A percentile compares a stretch with the other conserved stretches of the same genome.
These are phyloP conservation scores for Melipona beecheii DNA, from an alignment of 2,888 invertebrate genomes.

Conservation along the genomic window DNA sequence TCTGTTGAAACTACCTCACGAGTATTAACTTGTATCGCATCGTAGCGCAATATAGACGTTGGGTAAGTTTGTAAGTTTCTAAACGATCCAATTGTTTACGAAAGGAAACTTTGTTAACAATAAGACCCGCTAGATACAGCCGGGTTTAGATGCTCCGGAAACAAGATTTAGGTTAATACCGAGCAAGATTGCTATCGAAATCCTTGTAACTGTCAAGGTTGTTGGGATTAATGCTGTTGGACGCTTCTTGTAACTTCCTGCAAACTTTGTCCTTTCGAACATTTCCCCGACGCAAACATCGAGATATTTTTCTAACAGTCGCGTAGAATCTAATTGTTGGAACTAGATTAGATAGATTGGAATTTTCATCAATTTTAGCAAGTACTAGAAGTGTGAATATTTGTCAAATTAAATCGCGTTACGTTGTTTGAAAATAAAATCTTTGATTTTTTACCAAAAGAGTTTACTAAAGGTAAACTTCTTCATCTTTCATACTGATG, in stretches of 20 bases:
- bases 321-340: not conserved
- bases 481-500: too few relatives aligned
- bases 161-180: slow-evolving; percentile 10
- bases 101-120: slow-evolving; percentile 18
- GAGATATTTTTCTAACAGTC: not conserved
- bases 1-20: not conserved
- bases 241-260: not conserved
- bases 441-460: too few relatives aligned
- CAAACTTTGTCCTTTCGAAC: not conserved
- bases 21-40: not conserved
- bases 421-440: too few relatives aligned
- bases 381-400: not conserved
- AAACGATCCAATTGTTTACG: slow-evolving; percentile 19
- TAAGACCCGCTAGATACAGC: not conserved
- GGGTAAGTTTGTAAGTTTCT: slow-evolving; percentile 14
- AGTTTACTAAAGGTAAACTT: too few relatives aligned
- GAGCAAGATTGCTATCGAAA: slow-evolving; percentile 11
- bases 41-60: not conserved
- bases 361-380: not conserved
- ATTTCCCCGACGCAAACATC: not conserved
- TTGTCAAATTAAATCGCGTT: not conserved
- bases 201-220: slow-evolving; percentile 11
- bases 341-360: not conserved
- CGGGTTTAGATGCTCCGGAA: slow-evolving; percentile 3
- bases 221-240: slow-evolving; percentile 3